Evolutionary conservation across 2,113 vertebrate species (phyloP), one percentile per base, ranked within the genome.

Genomic region (Leiothrix lutea): DNA sequence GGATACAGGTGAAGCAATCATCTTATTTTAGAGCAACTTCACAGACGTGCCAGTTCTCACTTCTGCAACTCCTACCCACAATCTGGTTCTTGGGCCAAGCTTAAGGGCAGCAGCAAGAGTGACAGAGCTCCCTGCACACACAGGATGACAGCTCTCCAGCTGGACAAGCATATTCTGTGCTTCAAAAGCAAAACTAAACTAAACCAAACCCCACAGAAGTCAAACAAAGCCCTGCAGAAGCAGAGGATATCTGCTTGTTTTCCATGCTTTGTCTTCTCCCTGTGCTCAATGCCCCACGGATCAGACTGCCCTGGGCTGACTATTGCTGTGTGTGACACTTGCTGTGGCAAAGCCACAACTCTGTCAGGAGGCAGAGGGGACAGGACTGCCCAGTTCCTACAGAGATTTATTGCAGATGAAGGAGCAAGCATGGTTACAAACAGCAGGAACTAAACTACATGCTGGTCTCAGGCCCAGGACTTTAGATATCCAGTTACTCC

Each of bases 1-100:
- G 36, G 79, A 45, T 69, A 61, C 70, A 93, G 88, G 88, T 92
- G 86, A 88, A 83, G 71, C 82, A 77, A 45, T 77, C 82, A 72
- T 42, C 62, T 50, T 38, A 36, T 45, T 88, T 77, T 70, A 83
- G 71, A 86, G 14, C 74, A 40, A 38, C 79, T 80, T 70, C 90
- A 73, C 62, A 90, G 85, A 44, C 47, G 0, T 29, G 45, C 17
- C 71, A 72, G 21, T 48, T 94, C 81, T 75, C 58, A 12, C 50
- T 94, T 75, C 90, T 77, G 54, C 74, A 92, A 80, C 88, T 90
- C 92, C 90, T n/a, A 77, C 82, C 82, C 88, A 77, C 74, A 80
- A 3, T 40, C 71, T 90, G 88, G 36, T 1, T 75, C n/a, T 1
- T 65, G 28, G 45, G 54, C 45, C 53, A 50, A 83, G 61, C 26